Evolutionary conservation across 2,797 vertebrate species (phyloP), one percentile per base, ranked within the genome.

Genomic region (Sebastes matsubarae): DNA sequence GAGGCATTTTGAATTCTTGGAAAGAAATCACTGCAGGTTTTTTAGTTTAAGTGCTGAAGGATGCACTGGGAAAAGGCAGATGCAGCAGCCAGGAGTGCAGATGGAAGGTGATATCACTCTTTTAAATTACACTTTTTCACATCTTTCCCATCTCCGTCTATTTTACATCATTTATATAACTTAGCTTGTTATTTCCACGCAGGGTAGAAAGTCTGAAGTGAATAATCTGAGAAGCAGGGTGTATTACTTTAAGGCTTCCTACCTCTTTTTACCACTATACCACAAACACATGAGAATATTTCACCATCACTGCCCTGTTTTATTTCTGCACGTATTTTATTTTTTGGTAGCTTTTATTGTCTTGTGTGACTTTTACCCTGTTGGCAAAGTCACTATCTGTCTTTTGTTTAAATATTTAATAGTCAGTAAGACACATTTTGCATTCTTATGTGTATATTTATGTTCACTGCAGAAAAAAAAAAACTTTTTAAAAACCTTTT

Each of bases 51-150:
- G 75, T 58, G 42, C 34, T 85, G 77, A 84, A 61, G 66, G 81
- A 87, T 85, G 77, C 65, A 14, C 59, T 79, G 46, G 75, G 75
- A 58, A 64, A 46, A 68, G 27, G 68, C 34, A 74, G 75, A 81
- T 5, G 73, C 68, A 60, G 80, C 46, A 52, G 46, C 46, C n/a
- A 34, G 67, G 50, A 82, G 71, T 57, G 76, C 75, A 79, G 76
- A 87, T 77, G 52, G 58, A 55, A 71, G 72, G 68, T 5, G 77
- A 75, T 85, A 90, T 85, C 83, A 64, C 78, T 89, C 84, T 86
- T 87, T 75, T 72, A 89, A 87, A 91, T 92, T 77, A 83, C 72
- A 87, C 58, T 20, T 83, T 77, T 73, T 8, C 2, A 52, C 46
- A 52, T 79, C 69, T 71, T 67, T 72, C 54, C 80, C 2, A 55